Base-by-base conservation (phyloP, 2,888 invertebrate genomes). In the Drosophila mimetica region DNA sequence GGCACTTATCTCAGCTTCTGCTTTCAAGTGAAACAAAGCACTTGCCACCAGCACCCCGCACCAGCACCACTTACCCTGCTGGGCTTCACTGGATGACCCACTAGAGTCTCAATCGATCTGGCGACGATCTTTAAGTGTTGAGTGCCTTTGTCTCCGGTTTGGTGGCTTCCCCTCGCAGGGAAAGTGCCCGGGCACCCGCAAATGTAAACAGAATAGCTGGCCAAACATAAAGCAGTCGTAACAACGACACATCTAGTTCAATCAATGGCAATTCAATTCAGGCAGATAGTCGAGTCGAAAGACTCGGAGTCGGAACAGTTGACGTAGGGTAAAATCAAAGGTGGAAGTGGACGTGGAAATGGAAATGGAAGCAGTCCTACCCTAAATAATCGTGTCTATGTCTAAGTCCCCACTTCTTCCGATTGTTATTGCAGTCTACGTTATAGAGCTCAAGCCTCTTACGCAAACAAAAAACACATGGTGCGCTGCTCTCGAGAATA, bases 231-330 rank as follows among this genome's bases (percentile, higher is more conserved):
- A 57, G 32, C 41, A 58, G 34, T 14, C 28, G 13, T 30, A 60
- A 30, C 28, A 28, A 13, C 61, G 30, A 60, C 16, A 44, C 61
- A 60, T 60, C 42, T 60, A 60, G 59, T 60, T 36, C 60, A 60
- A 60, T 60, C 60, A 42, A 60, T 44, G 42, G 60, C 59, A 16
- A 60, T 60, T 60, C 59, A 60, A 36, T 44, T 34, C 14, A 9
- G 37, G 16, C 16, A 37, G 8, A 16, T 11, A 59, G 25, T 25
- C 25, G 25, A 55, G 39, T 16, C 22, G 8, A 41, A 13, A 36
- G 16, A n/a, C n/a, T n/a, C n/a, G n/a, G n/a, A n/a, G n/a, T n/a
- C n/a, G n/a, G n/a, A n/a, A n/a, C n/a, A 32, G 30, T 22, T 16
- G 6, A 7, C 25, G 7, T 25, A 7, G 25, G 6, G 25, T 25